Evolutionary conservation across 1,140 invertebrate genomes (phyloP).

Genomic region (Druon quercuslanigerum): DNA sequence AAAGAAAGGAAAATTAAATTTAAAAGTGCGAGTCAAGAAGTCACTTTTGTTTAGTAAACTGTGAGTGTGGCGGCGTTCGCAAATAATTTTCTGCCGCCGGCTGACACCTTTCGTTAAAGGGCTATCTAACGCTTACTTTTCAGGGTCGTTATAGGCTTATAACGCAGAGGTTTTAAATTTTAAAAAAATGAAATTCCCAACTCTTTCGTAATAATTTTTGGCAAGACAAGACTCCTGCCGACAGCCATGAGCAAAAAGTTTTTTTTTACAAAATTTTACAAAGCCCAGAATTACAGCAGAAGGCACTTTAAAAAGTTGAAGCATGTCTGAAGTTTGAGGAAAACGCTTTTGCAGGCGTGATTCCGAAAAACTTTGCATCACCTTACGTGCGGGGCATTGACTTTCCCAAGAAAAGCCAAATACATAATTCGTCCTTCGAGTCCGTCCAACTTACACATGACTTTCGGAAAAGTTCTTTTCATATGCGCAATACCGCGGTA

Average conservation of each 20-base stretch:
- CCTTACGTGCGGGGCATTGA: constrained; percentile 27
- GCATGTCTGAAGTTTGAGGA: constrained; percentile 20
- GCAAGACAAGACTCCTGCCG: not conserved
- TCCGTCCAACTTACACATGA: constrained; percentile 21
- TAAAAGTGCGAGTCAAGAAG: too few species aligned
- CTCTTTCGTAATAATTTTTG: too few species aligned
- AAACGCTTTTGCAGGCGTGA: constrained; percentile 27
- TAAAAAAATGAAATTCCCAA: too few species aligned
- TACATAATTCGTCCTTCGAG: constrained; percentile 27
- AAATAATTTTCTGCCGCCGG: too few species aligned
- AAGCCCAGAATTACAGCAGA: constrained; percentile 3
- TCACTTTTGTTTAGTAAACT: too few species aligned
- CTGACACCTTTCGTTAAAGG: too few species aligned
- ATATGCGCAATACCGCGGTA: constrained; percentile 17
- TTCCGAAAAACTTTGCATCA: constrained; percentile 28
- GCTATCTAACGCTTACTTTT: too few species aligned
- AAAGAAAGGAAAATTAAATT: too few species aligned
- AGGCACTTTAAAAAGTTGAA: constrained; percentile 30
- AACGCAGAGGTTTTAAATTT: too few species aligned
- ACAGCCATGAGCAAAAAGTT: not conserved
- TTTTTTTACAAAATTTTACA: not conserved
- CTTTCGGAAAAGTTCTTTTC: constrained; percentile 18
- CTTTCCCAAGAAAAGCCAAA: constrained; percentile 29
- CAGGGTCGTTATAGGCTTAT: too few species aligned
- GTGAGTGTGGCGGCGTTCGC: too few species aligned